Conservation (phyloP, 2,797 vertebrate species). For the Aratinga solstitialis region DNA sequence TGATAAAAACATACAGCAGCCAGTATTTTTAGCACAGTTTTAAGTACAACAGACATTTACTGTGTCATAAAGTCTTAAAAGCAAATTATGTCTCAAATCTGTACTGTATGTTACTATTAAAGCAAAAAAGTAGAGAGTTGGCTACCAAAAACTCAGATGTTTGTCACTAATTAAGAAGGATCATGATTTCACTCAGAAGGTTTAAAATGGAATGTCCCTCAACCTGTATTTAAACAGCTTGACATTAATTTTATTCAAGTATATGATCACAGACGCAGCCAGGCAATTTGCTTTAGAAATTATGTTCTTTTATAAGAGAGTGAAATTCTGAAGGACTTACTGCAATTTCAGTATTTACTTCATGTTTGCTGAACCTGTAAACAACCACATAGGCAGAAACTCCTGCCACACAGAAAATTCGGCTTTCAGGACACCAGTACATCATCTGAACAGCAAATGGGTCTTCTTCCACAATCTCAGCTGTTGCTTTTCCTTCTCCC, state of each 20-base stretch:
- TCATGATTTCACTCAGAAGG: background rate
- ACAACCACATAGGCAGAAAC: constrained; percentile 93
- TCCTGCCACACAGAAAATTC: constrained; percentile 94
- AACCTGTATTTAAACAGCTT: background rate
- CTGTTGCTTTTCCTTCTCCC: constrained; percentile 83
- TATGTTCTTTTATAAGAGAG: background rate
- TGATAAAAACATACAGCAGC: background rate
- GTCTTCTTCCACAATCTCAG: constrained; percentile 92
- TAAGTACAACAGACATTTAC: background rate
- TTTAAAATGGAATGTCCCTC: background rate
- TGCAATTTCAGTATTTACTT: constrained; percentile 90
- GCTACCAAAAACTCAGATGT: background rate
- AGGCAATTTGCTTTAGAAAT: background rate
- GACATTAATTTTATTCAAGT: background rate
- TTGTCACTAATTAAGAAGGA: background rate
- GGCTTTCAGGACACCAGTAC: constrained; percentile 95
- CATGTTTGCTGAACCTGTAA: constrained; percentile 95
- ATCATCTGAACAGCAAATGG: constrained; percentile 96
- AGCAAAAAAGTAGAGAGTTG: background rate
- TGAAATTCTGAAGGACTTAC: constrained; percentile 81
- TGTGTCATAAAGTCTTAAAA: background rate
- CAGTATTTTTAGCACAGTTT: background rate
- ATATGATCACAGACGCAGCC: background rate
- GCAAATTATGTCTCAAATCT: background rate
- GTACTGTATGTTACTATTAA: background rate